Percentiles rank a stretch among this genome's conserved stretches.
Evolutionary conservation across 2,888 invertebrate species (phyloP).

Genomic region (Drosophila siamana): DNA sequence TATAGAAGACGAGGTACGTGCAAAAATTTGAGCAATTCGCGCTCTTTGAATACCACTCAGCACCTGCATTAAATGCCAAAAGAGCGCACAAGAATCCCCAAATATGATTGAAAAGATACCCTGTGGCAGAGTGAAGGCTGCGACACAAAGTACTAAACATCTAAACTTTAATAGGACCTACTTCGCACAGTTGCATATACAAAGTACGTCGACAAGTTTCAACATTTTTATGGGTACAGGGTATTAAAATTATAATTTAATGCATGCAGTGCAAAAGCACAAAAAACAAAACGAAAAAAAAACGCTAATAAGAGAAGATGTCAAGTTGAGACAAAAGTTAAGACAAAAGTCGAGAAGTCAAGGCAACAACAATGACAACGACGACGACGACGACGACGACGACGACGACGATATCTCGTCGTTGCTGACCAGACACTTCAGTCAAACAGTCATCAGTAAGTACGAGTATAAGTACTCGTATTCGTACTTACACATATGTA

Average conservation of each 20-base stretch:
- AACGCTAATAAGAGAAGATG: slow-evolving; percentile 66
- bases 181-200: slow-evolving; percentile 2
- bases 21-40: slow-evolving; percentile 11
- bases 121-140: background rate
- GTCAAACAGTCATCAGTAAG: slow-evolving; percentile 40
- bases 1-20: slow-evolving; percentile 13
- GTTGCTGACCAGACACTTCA: slow-evolving; percentile 47
- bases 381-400: background rate
- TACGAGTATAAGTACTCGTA: slow-evolving; percentile 22
- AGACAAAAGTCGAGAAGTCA: slow-evolving; percentile 76
- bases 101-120: background rate
- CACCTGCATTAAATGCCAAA: slow-evolving; percentile 15
- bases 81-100: background rate
- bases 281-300: slow-evolving; percentile 33
- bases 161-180: slow-evolving; percentile 2
- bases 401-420: slow-evolving; percentile 35
- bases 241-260: slow-evolving; percentile 65
- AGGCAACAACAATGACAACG: slow-evolving; percentile 41
- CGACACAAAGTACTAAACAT: background rate
- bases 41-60: background rate
- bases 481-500: slow-evolving; percentile 21
- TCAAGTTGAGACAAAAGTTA: slow-evolving; percentile 77
- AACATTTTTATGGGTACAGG: slow-evolving; percentile 32
- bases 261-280: slow-evolving; percentile 56
- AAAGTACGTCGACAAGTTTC: slow-evolving; percentile 1